Percentiles rank a stretch among this genome's conserved stretches.
Evolutionary conservation across 2,797 vertebrate species (phyloP).

Genomic region (Pangasius mekongensis): DNA sequence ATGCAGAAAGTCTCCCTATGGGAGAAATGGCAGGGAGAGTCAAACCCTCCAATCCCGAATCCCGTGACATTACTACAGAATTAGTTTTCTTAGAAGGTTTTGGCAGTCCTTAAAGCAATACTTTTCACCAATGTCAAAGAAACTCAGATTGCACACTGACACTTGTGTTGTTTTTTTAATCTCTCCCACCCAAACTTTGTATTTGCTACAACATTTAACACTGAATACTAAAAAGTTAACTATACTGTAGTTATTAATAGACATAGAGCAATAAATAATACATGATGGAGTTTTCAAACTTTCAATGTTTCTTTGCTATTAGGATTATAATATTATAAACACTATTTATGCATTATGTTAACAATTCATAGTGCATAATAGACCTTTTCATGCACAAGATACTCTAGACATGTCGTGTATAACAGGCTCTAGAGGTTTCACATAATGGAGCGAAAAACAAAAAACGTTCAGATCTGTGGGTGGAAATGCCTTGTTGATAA

Average conservation of each 20-base stretch:
- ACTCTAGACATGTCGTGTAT: background rate
- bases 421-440: background rate
- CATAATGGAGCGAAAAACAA: background rate
- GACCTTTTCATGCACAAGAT: background rate
- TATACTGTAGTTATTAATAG: background rate
- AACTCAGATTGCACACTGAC: background rate
- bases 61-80: constrained; percentile 39
- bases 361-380: background rate
- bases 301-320: background rate
- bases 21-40: constrained; percentile 38
- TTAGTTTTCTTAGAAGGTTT: constrained; percentile 21
- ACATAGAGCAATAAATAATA: background rate
- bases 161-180: background rate
- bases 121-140: background rate
- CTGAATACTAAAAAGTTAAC: background rate
- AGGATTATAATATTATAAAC: background rate
- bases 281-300: background rate
- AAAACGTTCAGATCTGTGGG: background rate
- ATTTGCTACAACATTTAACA: background rate
- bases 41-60: constrained; percentile 38
- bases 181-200: background rate
- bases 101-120: constrained; percentile 12
- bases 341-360: background rate
- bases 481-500: background rate
- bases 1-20: constrained; percentile 44